Evolutionary conservation across 2,797 vertebrate species (phyloP).

Genomic region (Mastacembelus armatus): DNA sequence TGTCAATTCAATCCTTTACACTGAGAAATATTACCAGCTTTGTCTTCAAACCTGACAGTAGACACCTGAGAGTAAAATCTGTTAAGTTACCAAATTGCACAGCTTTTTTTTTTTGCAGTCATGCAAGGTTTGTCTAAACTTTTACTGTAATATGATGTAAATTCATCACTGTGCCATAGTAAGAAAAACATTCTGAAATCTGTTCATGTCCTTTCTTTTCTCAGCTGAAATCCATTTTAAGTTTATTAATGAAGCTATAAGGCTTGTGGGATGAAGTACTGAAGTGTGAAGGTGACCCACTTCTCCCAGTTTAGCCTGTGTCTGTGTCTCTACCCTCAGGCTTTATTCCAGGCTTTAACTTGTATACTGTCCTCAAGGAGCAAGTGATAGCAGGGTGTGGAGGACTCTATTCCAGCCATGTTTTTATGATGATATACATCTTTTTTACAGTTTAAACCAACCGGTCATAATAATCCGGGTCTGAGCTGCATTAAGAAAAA

Average conservation of each 20-base stretch:
- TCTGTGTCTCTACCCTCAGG: constrained; percentile 74
- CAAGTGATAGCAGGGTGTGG: constrained; percentile 28
- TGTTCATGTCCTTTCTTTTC: constrained; percentile 18
- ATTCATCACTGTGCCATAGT: neutral
- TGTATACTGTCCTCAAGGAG: constrained; percentile 59
- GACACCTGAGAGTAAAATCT: constrained; percentile 1
- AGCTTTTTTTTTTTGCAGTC: neutral
- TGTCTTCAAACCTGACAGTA: neutral
- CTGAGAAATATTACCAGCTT: neutral
- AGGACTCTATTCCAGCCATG: constrained; percentile 3
- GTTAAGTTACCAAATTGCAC: neutral
- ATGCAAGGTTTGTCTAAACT: constrained; percentile 9
- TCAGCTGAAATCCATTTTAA: constrained; percentile 35
- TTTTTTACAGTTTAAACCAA: neutral
- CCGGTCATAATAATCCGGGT: constrained; percentile 5
- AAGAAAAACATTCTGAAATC: neutral
- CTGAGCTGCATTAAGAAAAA: too few species aligned
- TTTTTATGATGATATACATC: neutral
- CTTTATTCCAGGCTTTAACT: constrained; percentile 74
- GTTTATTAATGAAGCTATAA: constrained; percentile 63
- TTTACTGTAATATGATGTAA: neutral
- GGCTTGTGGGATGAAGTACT: constrained; percentile 48
- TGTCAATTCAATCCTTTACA: neutral
- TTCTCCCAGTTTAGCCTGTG: constrained; percentile 79
- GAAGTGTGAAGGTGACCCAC: constrained; percentile 83